Evolutionary conservation across 1,140 invertebrate genomes (phyloP).

Genomic region (Aplysia californica): DNA sequence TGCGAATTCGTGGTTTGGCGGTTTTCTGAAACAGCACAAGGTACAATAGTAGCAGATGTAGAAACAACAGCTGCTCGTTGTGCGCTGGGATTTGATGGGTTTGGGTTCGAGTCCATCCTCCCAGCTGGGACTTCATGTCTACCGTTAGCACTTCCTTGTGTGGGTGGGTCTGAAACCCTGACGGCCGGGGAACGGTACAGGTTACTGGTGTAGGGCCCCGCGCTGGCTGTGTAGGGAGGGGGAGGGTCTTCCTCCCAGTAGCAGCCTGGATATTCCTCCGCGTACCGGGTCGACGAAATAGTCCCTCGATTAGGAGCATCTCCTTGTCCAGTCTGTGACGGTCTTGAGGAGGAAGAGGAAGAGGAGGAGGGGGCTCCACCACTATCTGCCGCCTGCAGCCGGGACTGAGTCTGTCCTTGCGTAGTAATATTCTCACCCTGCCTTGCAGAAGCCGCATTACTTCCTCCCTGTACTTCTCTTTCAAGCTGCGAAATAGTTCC

Average conservation of each 20-base stretch:
- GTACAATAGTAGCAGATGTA: not conserved
- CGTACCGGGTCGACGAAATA: conserved; percentile 14
- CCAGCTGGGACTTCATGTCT: not conserved
- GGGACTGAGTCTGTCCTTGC: no score
- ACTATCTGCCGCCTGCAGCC: no score
- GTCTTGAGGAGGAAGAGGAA: no score
- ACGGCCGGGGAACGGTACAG: not conserved
- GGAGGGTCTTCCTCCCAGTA: conserved; percentile 16
- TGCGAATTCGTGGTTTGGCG: not conserved
- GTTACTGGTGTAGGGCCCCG: not conserved
- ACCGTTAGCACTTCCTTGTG: not conserved
- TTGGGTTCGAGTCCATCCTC: not conserved
- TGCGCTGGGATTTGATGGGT: not conserved
- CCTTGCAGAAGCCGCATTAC: no score
- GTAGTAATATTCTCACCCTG: no score
- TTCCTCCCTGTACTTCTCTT: no score
- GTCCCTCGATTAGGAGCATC: no score
- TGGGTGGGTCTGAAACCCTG: not conserved
- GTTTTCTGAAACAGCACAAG: not conserved
- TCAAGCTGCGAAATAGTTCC: no score
- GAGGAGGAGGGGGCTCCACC: no score
- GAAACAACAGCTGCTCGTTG: not conserved
- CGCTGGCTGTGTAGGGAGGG: conserved; percentile 16
- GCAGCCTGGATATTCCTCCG: conserved; percentile 18
- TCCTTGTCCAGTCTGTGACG: no score